Percentiles rank a stretch among this genome's conserved stretches.
Evolutionary conservation across 2,797 vertebrate genomes (phyloP).

Genomic region (Stomatorhinus walkeri): DNA sequence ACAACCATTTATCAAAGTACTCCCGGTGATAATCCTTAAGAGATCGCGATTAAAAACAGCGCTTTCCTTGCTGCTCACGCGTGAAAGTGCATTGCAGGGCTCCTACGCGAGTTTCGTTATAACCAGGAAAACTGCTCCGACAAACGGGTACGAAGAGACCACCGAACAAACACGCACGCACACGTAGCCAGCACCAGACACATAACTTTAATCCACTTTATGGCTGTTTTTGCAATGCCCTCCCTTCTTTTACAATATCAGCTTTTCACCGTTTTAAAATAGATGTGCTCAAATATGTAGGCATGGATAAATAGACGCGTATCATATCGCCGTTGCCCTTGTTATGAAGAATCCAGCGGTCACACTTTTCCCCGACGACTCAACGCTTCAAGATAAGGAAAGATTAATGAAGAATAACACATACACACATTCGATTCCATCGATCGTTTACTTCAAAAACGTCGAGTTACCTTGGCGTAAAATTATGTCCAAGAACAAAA

Average conservation of each 20-base stretch:
- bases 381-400: slow-evolving; percentile 28
- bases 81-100: not conserved
- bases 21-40: not conserved
- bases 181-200: slow-evolving; percentile 31
- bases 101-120: not conserved
- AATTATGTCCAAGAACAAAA: slow-evolving; percentile 34
- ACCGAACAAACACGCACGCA: slow-evolving; percentile 24
- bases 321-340: slow-evolving; percentile 2
- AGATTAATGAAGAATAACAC: slow-evolving; percentile 35
- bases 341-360: not conserved
- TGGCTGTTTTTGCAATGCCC: slow-evolving; percentile 15
- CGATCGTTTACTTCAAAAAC: slow-evolving; percentile 40
- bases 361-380: slow-evolving; percentile 25
- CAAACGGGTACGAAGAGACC: not conserved
- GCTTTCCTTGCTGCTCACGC: not conserved
- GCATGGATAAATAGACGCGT: not conserved
- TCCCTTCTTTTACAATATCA: slow-evolving; percentile 27
- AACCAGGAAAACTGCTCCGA: not conserved
- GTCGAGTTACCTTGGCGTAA: slow-evolving; percentile 40
- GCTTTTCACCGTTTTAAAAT: slow-evolving; percentile 8
- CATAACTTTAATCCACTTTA: slow-evolving; percentile 10
- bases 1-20: slow-evolving; percentile 23
- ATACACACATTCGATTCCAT: slow-evolving; percentile 39
- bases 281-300: not conserved
- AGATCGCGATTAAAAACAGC: slow-evolving; percentile 10